Percentiles rank a stretch among this genome's conserved stretches.
Conservation (phyloP, 2,888 invertebrate species). For the Eupithecia pulchellata region DNA sequence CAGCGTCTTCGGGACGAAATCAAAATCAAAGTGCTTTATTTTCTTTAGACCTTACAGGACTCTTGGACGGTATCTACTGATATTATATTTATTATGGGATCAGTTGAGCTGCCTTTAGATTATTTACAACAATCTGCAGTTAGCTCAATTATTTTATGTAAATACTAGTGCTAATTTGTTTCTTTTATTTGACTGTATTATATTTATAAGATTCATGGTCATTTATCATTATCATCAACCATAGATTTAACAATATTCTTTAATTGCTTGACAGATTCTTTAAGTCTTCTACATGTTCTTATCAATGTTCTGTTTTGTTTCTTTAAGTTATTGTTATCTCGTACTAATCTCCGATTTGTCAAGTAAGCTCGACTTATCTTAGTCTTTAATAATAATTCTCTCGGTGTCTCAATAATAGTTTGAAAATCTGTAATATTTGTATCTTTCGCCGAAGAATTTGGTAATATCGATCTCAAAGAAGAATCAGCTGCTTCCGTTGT, state of each 20-base stretch:
- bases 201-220: neutral
- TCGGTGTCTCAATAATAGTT: neutral
- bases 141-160: too few relatives aligned
- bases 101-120: too few relatives aligned
- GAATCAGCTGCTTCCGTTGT: neutral
- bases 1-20: too few relatives aligned
- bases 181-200: too few relatives aligned
- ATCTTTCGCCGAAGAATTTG: neutral
- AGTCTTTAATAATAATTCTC: neutral
- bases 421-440: neutral
- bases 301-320: neutral
- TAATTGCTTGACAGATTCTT: neutral
- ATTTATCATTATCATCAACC: neutral
- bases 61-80: too few relatives aligned
- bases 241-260: neutral
- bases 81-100: too few relatives aligned
- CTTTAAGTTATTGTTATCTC: neutral
- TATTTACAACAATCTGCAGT: too few relatives aligned
- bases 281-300: neutral
- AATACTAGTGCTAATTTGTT: too few relatives aligned
- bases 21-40: too few relatives aligned
- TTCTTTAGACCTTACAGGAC: too few relatives aligned
- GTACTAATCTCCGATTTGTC: neutral
- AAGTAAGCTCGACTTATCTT: neutral
- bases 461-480: neutral